Percentiles rank a stretch among this genome's conserved stretches.
These are phyloP conservation scores for Cosmopolites sordidus DNA, from an alignment of 2,888 invertebrate species.

Conservation along the genomic window DNA sequence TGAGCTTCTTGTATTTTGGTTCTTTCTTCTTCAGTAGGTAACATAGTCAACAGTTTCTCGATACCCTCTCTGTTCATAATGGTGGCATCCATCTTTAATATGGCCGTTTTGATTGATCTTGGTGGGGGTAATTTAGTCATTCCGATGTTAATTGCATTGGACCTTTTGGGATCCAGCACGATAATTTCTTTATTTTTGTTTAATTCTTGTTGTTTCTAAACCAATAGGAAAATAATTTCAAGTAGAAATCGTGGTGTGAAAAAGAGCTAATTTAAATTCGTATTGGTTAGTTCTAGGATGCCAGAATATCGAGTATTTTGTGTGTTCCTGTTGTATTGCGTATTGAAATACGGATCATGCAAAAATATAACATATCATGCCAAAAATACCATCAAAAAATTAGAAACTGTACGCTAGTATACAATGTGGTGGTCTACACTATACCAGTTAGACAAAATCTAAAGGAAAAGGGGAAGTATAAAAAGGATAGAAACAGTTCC, in stretches of 20 bases:
- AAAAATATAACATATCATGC: no score
- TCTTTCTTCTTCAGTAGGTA: slow-evolving; percentile 92
- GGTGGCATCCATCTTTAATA: slow-evolving; percentile 98
- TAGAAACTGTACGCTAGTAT: no score
- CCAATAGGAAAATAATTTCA: no score
- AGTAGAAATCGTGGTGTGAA: no score
- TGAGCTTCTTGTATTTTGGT: slow-evolving; percentile 96
- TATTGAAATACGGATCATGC: no score
- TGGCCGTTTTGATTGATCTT: slow-evolving; percentile 96
- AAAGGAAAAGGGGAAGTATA: neutral
- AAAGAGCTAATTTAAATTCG: no score
- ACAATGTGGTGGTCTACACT: neutral
- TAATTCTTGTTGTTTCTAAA: slow-evolving; percentile 75
- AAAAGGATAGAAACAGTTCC: neutral
- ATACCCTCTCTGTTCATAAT: slow-evolving; percentile 98
- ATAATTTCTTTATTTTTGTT: slow-evolving; percentile 88
- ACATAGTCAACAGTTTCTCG: slow-evolving; percentile 95
- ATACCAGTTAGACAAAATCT: neutral
- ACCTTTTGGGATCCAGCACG: slow-evolving; percentile 93
- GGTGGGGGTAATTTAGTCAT: slow-evolving; percentile 98
- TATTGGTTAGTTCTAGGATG: no score
- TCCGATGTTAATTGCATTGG: slow-evolving; percentile 98
- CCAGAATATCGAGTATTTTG: no score
- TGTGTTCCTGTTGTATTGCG: no score
- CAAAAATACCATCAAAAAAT: no score